phyloP scores from a whole-genome alignment of 2,113 vertebrate species.

The Bubo blakistoni region DNA sequence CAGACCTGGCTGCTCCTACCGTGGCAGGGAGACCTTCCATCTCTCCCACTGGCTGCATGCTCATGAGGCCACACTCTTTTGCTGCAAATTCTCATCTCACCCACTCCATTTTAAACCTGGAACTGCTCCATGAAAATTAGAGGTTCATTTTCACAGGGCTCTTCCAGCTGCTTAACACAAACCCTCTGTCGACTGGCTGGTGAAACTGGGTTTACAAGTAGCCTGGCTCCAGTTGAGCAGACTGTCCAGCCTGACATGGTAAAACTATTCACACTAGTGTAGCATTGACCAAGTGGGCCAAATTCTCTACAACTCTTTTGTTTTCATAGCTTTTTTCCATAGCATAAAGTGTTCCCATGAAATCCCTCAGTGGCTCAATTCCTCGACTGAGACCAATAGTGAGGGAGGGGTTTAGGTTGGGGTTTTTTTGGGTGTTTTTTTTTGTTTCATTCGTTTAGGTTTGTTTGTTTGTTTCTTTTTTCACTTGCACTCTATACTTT shows the following conservation, averaged over 20 bases:
- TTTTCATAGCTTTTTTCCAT: not conserved
- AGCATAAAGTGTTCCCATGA: not conserved
- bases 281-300: not conserved
- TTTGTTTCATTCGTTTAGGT: not conserved
- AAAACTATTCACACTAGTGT: not conserved
- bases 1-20: not conserved
- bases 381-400: not conserved
- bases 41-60: not conserved
- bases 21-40: not conserved
- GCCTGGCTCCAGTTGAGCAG: not conserved
- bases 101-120: slow-evolving; percentile 10
- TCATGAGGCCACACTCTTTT: not conserved
- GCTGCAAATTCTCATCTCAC: not conserved
- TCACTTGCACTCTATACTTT: not conserved
- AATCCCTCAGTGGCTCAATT: not conserved
- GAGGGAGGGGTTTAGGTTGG: not conserved
- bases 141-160: not conserved
- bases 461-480: not conserved
- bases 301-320: not conserved
- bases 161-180: slow-evolving; percentile 7
- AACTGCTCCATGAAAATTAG: not conserved
- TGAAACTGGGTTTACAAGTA: not conserved
- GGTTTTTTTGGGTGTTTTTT: not conserved
- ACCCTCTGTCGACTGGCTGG: not conserved
- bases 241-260: not conserved